These are phyloP conservation scores for Pelobates cultripes DNA, from an alignment of 2,797 vertebrate genomes.

Conservation along the genomic window DNA sequence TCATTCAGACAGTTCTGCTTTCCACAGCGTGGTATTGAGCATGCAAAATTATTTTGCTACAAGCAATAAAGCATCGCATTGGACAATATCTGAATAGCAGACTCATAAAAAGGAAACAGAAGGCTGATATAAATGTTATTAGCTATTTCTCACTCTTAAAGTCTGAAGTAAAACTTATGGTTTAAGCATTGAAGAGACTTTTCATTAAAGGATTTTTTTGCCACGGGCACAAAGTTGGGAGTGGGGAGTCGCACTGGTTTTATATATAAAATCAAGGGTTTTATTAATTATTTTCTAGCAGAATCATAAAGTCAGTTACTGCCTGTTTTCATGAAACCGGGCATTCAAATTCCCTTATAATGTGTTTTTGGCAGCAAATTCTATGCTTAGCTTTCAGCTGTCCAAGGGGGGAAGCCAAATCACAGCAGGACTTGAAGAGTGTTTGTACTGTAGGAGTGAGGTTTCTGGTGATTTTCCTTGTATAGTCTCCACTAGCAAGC, in stretches of 20 bases:
- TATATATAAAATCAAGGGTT: slow-evolving; percentile 63
- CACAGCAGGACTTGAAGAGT: slow-evolving; percentile 89
- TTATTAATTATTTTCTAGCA: slow-evolving; percentile 66
- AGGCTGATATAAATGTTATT: slow-evolving; percentile 60
- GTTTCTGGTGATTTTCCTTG: slow-evolving; percentile 73
- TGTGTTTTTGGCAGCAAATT: slow-evolving; percentile 81
- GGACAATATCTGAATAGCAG: slow-evolving; percentile 69
- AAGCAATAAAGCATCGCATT: slow-evolving; percentile 65
- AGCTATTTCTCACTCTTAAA: slow-evolving; percentile 59
- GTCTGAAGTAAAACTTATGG: slow-evolving; percentile 52
- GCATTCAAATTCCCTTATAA: slow-evolving; percentile 73
- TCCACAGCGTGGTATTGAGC: slow-evolving; percentile 33
- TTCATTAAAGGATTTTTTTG: slow-evolving; percentile 61
- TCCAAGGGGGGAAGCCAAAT: slow-evolving; percentile 92
- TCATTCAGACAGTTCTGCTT: slow-evolving; percentile 23
- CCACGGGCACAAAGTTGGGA: slow-evolving; percentile 59
- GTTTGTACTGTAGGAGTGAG: slow-evolving; percentile 79
- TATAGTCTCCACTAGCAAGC: slow-evolving; percentile 80
- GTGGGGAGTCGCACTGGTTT: slow-evolving; percentile 35
- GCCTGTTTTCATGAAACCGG: slow-evolving; percentile 75
- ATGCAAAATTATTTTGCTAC: slow-evolving; percentile 69
- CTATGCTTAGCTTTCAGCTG: slow-evolving; percentile 89
- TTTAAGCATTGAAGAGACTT: slow-evolving; percentile 62
- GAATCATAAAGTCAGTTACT: slow-evolving; percentile 67
- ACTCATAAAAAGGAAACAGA: slow-evolving; percentile 64